A percentile compares a stretch with the other conserved stretches of the same genome.
phyloP scores from a whole-genome alignment of 2,888 invertebrate species.

The Uloborus plumipes region DNA sequence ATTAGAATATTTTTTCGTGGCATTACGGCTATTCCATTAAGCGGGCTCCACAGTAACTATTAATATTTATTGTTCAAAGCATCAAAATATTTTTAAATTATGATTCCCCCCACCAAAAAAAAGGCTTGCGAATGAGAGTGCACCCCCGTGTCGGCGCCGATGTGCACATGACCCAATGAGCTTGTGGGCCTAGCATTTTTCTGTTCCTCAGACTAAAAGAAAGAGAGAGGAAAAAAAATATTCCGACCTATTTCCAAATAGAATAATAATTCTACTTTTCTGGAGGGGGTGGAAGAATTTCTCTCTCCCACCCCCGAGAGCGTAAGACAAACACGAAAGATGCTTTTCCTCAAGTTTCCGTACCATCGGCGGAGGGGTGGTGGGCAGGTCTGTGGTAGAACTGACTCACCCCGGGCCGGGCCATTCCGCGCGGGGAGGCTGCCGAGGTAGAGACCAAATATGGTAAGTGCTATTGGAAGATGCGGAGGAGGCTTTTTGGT shows the following conservation, averaged over 20 bases:
- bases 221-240: not conserved
- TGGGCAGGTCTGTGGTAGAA: constrained; percentile 4
- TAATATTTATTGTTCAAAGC: no score
- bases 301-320: not conserved
- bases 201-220: no score
- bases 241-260: constrained; percentile 1
- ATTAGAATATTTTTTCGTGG: no score
- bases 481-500: constrained; percentile 22
- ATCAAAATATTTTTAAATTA: no score
- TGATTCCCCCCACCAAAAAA: no score
- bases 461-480: constrained; percentile 31
- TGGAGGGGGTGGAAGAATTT: constrained; percentile 5
- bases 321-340: constrained; percentile 16
- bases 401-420: constrained; percentile 7
- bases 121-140: no score
- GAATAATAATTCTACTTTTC: no score
- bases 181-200: not conserved
- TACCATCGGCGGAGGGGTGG: not conserved
- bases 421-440: constrained; percentile 32
- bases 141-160: no score
- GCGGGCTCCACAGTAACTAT: no score
- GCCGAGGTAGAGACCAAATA: constrained; percentile 46
- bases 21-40: no score
- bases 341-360: constrained; percentile 40
- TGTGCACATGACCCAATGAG: constrained; percentile 11